Conservation (phyloP, 1,140 invertebrate species). For the Neodiprion fabricii region DNA sequence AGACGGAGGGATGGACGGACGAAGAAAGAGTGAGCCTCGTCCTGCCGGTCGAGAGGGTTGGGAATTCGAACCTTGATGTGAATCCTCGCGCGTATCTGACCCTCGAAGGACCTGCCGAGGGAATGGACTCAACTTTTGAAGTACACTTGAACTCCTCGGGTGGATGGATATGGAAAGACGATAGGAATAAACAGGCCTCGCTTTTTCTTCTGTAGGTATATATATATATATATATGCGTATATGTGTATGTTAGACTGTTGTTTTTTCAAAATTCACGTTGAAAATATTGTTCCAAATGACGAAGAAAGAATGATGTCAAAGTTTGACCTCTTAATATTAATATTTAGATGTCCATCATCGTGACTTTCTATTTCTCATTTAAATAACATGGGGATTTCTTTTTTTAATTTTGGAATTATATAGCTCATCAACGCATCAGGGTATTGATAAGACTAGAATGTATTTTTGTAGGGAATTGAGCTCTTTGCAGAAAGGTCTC, state of each 20-base stretch:
- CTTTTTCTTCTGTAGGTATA: neutral
- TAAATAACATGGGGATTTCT: no score
- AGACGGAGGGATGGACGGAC: neutral
- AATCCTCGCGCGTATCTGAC: neutral
- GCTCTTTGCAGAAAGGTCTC: no score
- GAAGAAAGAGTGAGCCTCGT: neutral
- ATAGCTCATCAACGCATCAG: no score
- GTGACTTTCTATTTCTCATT: no score
- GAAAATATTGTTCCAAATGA: no score
- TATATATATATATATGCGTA: neutral
- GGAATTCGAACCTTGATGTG: neutral
- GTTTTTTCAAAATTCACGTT: no score
- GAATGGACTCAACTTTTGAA: slow-evolving; percentile 9
- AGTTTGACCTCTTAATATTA: no score
- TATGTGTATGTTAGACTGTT: neutral
- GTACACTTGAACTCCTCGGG: neutral
- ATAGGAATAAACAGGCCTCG: slow-evolving; percentile 1
- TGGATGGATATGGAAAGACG: neutral
- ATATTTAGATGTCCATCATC: no score
- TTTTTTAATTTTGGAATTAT: no score
- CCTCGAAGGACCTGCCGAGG: neutral
- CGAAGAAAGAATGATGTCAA: no score
- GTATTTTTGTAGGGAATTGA: no score
- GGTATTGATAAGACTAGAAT: no score
- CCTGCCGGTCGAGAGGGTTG: neutral